Conservation (phyloP, 1,140 invertebrate genomes). For the Ladona fulva region DNA sequence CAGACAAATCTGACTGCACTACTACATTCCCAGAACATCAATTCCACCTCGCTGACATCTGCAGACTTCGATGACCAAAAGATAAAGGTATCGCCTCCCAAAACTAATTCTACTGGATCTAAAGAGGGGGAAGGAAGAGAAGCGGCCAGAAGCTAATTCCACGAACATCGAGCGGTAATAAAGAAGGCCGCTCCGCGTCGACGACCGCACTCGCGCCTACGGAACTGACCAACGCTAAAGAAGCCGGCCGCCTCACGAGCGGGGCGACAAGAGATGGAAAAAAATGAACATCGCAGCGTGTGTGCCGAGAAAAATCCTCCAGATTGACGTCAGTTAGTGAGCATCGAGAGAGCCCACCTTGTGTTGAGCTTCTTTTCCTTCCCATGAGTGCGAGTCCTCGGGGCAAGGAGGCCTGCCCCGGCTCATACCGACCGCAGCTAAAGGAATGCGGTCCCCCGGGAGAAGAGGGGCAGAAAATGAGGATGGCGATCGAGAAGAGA, state of each 20-base stretch:
- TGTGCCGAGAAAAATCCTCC: neutral
- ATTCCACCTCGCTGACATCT: no score
- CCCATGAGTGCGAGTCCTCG: neutral
- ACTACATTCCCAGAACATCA: no score
- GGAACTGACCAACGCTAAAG: no score
- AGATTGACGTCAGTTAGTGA: neutral
- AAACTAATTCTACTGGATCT: no score
- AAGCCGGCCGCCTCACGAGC: neutral
- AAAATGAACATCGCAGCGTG: neutral
- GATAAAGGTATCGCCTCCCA: no score
- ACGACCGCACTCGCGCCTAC: no score
- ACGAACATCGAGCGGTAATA: no score
- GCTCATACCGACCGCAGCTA: neutral
- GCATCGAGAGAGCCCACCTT: neutral
- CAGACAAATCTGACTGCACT: no score
- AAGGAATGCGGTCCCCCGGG: conserved; percentile 4
- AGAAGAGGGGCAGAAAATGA: neutral
- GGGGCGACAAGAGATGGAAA: conserved; percentile 21
- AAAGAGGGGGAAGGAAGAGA: no score
- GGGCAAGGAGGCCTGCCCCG: neutral
- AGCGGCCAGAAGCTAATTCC: no score
- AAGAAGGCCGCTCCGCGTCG: no score
- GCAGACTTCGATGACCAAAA: no score
- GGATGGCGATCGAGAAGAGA: neutral
- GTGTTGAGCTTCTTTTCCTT: neutral